These are phyloP conservation scores for Drosophila paranaensis DNA, from an alignment of 2,888 invertebrate species.

Conservation along the genomic window DNA sequence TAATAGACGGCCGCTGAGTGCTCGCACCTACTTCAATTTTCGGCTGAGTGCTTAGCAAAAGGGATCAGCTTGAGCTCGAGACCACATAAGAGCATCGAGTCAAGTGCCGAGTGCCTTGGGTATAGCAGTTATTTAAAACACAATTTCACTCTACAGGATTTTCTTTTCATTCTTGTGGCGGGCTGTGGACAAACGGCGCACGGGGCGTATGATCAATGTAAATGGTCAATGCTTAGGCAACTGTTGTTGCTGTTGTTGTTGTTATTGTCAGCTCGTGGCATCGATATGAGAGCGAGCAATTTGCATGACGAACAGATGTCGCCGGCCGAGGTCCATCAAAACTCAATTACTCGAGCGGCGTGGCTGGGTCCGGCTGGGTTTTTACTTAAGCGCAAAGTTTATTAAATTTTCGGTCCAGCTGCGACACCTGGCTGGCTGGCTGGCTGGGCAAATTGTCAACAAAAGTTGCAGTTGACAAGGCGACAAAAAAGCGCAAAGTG, in stretches of 20 bases:
- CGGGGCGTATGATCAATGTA: conserved; percentile 12
- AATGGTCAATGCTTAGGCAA: background rate
- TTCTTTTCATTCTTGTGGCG: background rate
- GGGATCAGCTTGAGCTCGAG: background rate
- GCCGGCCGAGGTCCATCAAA: conserved; percentile 39
- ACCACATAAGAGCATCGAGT: background rate
- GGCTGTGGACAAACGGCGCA: background rate
- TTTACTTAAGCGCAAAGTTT: conserved; percentile 28
- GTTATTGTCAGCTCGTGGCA: conserved; percentile 9
- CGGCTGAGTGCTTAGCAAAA: background rate
- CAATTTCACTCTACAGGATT: background rate
- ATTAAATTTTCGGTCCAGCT: conserved; percentile 36
- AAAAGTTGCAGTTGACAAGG: conserved; percentile 49
- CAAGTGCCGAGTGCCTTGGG: background rate
- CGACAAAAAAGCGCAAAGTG: conserved; percentile 37
- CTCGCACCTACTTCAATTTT: background rate
- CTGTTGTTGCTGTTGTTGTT: conserved; percentile 8
- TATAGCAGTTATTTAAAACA: background rate
- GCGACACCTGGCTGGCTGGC: conserved; percentile 42
- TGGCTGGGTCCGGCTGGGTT: background rate
- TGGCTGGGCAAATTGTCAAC: conserved; percentile 49
- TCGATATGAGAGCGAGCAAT: conserved; percentile 17
- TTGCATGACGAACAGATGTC: conserved; percentile 43
- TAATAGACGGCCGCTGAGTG: background rate
- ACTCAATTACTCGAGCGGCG: conserved; percentile 31